Evolutionary conservation across 2,113 vertebrate genomes (phyloP), one percentile per base, ranked within the genome.

Genomic region (Trochalopteron elliotii): DNA sequence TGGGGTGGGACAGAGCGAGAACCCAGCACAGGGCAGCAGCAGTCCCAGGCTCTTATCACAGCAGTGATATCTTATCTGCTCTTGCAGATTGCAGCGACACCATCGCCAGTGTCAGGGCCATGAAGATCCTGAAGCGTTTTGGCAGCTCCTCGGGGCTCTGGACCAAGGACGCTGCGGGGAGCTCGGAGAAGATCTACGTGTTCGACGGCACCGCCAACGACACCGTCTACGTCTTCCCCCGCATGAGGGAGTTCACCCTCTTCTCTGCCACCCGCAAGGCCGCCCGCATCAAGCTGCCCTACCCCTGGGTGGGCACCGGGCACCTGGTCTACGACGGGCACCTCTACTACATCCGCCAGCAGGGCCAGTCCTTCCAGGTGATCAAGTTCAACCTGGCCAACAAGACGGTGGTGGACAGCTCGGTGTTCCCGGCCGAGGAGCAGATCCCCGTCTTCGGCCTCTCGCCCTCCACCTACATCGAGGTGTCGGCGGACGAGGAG

Each of bases 121-220:
- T 99, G 98, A 99, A 99, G 98, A 99, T 99, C 93, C 97, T 99
- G 89, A 99, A 99, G 97, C 98, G 98, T 49, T 98, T 98, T 1
- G 99, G 99, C 61, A 97, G 98, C 61, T 28, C 98, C 7, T 98
- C 98, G 3, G 99, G 99, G 31, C 97, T 99, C 50, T 99, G 99
- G 99, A 99, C 99, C 94, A 99, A 98, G 96, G 99, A 99, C 27
- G 98, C 98, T 0, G 10, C 98, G 16, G 98, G 98, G 24, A 97
- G 82, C 64, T 97, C 99, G 0, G 99, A 99, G 94, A 99, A 98
- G 97, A 98, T 99, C 61, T 99, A 99, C 2, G 87, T 99, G 74
- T 98, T 99, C 1, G 99, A 99, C 0, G 98, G 99, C 83, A 98
- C 99, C 0, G 98, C 98, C 28, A 99, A 99, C 0, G 98, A 99